Evolutionary conservation across 2,113 vertebrate genomes (phyloP).

Genomic region (Hippocampus comes): DNA sequence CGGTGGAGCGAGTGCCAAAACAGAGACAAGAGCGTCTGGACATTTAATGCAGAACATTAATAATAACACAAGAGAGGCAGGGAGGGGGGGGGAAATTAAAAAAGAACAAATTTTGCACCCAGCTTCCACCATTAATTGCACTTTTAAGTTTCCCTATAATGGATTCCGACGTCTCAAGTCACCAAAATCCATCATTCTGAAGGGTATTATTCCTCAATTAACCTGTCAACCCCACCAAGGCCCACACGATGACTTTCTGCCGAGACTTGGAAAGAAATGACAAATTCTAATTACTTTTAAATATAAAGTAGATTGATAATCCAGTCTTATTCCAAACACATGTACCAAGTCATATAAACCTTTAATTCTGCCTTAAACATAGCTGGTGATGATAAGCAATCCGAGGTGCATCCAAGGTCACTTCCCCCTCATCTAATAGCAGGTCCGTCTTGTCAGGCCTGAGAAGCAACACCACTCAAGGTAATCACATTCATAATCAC

Average conservation of each 20-base stretch:
- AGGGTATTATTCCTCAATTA: constrained; percentile 82
- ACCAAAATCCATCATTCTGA: constrained; percentile 83
- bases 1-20: constrained; percentile 40
- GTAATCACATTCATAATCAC: constrained; percentile 8
- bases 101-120: constrained; percentile 69
- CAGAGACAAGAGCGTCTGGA: constrained; percentile 42
- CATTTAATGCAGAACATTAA: constrained; percentile 70
- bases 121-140: constrained; percentile 77
- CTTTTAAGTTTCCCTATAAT: constrained; percentile 78
- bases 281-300: constrained; percentile 78
- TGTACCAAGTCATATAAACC: constrained; percentile 32
- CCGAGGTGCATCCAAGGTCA: background rate
- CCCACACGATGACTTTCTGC: constrained; percentile 65
- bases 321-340: constrained; percentile 36
- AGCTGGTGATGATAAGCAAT: constrained; percentile 5
- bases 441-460: constrained; percentile 5
- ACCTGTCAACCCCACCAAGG: constrained; percentile 72
- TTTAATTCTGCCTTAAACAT: constrained; percentile 10
- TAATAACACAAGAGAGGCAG: constrained; percentile 62
- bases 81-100: constrained; percentile 62
- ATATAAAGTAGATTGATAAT: constrained; percentile 76
- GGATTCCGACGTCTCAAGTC: constrained; percentile 80
- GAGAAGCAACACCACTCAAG: background rate
- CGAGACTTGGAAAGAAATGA: constrained; percentile 71
- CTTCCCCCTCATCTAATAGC: background rate